Base-by-base conservation (phyloP, 30 jellyfish, hydroid and myxozoan species). In the Aurelia sp. region DNA sequence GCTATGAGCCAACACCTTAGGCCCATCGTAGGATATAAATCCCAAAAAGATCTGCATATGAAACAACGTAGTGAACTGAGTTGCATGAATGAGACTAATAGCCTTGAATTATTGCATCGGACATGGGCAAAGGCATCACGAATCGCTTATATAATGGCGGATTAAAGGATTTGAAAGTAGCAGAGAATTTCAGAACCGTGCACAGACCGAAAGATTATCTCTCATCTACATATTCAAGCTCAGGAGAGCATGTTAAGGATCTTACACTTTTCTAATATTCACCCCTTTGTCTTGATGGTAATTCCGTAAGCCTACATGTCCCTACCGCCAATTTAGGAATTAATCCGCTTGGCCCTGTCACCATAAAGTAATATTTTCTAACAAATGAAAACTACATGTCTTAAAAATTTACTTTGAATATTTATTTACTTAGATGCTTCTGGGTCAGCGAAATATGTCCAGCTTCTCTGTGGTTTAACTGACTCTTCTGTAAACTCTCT, bases 281-380 rank as follows among this genome's bases (percentile, higher is more conserved):
- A 16, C 55, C 58, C 51, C 79, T 53, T 78, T 78, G 89, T 78
- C 10, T 18, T 15, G 13, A 18, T n/a, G 71, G 89, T 78, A 78
- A 78, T 78, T 27, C 79, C 71, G 17, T 63, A 78, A 78, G 79
- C 89, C 60, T 78, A 60, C 79, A 41, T 62, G 71, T 69, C 76
- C 61, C 79, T 62, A 78, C 89, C 89, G 89, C 89, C 89, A 62
- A 78, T 37, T 78, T 65, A 68, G 23, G 3, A 78, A 13, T 17
- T 62, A 78, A 78, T 78, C 89, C 79, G 89, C 79, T 78, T 69
- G 69, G 70, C 66, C 89, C 73, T 19, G 17, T 78, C 52, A 69
- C 58, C 41, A 44, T 40, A 33, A 44, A 41, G 71, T 33, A 62
- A 41, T 47, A 47, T 78, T 53, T 23, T 64, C 48, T 40, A 61